phyloP scores from a whole-genome alignment of 2,888 invertebrate genomes.

The Periphyllus acericola region DNA sequence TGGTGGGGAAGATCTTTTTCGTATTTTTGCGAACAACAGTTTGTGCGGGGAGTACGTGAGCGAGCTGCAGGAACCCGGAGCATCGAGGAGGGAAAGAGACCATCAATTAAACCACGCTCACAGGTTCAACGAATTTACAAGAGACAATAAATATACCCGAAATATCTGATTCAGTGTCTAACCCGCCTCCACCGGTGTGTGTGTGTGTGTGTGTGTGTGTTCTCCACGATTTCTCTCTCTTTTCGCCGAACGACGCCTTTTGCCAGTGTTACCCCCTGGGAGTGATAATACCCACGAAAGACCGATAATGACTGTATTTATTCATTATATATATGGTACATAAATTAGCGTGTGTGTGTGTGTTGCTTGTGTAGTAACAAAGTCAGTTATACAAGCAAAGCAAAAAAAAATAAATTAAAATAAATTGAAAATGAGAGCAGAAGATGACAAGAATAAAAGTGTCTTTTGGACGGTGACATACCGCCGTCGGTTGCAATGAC shows the following conservation, averaged over 20 bases:
- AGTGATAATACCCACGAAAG: constrained; percentile 47
- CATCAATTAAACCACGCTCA: constrained; percentile 58
- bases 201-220: not conserved
- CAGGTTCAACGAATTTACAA: constrained; percentile 51
- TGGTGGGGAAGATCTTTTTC: constrained; percentile 42
- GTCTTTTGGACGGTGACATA: not conserved
- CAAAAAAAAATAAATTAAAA: not conserved
- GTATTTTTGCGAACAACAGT: constrained; percentile 43
- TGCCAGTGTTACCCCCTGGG: constrained; percentile 29
- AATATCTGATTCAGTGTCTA: constrained; percentile 58
- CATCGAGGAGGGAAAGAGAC: not conserved
- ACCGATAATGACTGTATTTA: constrained; percentile 51
- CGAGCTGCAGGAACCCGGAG: not conserved
- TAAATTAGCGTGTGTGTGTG: no score
- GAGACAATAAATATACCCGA: constrained; percentile 58
- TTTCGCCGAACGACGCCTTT: constrained; percentile 40
- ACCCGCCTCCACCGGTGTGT: not conserved
- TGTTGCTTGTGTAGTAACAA: not conserved
- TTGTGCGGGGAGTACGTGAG: not conserved
- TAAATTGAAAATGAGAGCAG: not conserved
- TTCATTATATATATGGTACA: constrained; percentile 28
- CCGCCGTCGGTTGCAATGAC: not conserved
- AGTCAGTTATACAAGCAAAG: not conserved
- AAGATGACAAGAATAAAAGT: constrained; percentile 6
- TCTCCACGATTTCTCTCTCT: constrained; percentile 41